Percentiles rank a stretch among this genome's conserved stretches.
These are phyloP conservation scores for Pipa parva DNA, from an alignment of 2,113 vertebrate genomes.

Conservation along the genomic window DNA sequence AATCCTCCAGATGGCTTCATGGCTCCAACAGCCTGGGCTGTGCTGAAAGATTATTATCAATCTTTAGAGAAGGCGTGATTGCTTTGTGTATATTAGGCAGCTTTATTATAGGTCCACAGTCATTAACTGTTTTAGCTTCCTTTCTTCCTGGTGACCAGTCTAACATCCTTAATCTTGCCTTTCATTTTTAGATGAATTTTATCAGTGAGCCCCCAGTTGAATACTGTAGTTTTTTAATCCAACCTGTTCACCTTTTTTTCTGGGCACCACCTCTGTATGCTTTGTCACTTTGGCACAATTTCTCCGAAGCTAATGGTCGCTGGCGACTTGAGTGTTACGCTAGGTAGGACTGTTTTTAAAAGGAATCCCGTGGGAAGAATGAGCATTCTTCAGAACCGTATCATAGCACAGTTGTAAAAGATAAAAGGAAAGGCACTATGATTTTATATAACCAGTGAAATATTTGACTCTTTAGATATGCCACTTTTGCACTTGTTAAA, in stretches of 20 bases:
- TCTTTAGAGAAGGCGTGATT: slow-evolving; percentile 83
- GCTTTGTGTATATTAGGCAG: slow-evolving; percentile 3
- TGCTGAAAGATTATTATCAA: slow-evolving; percentile 91
- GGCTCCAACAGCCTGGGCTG: slow-evolving; percentile 89
- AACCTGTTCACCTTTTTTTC: slow-evolving; percentile 50
- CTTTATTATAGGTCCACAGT: slow-evolving; percentile 55
- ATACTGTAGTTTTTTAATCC: slow-evolving; percentile 57
- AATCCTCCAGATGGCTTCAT: slow-evolving; percentile 95
- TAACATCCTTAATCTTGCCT: slow-evolving; percentile 52
- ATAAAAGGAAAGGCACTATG: no score
- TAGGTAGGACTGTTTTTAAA: no score
- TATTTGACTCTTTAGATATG: no score
- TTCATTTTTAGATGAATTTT: slow-evolving; percentile 57
- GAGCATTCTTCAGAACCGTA: no score
- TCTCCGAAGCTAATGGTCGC: slow-evolving; percentile 10
- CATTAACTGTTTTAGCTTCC: slow-evolving; percentile 45
- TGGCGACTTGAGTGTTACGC: slow-evolving; percentile 21
- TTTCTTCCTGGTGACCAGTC: slow-evolving; percentile 56
- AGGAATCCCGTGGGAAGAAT: no score
- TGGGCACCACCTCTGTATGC: neutral
- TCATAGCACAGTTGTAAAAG: no score
- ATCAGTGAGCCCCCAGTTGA: slow-evolving; percentile 56
- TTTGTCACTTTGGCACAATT: neutral
- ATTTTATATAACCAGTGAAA: no score
- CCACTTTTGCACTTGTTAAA: no score